Evolutionary conservation across 2,797 vertebrate species (phyloP).

Genomic region (Pangasius mekongensis): DNA sequence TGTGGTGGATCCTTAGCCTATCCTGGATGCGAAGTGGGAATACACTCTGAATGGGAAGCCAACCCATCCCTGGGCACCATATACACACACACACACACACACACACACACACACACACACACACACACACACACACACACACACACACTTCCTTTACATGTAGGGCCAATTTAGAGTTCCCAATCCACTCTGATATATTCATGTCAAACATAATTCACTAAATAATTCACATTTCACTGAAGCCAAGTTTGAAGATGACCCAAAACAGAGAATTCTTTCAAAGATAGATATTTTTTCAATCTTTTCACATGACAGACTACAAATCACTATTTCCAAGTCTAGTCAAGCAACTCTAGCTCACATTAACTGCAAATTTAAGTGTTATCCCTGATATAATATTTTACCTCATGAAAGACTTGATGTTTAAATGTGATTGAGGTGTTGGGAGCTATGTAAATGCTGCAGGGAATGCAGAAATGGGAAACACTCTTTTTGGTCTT

Average conservation of each 20-base stretch:
- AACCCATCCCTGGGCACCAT: neutral
- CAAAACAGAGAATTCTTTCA: neutral
- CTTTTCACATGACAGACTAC: neutral
- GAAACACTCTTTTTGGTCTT: neutral
- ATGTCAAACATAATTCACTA: neutral
- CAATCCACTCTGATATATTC: neutral
- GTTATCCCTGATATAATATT: neutral
- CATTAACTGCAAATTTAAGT: neutral
- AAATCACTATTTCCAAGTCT: neutral
- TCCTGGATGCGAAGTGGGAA: neutral
- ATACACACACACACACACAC: conserved; percentile 5
- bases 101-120: conserved; percentile 4
- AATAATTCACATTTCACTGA: neutral
- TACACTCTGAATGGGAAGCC: neutral
- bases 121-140: neutral
- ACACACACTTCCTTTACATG: neutral
- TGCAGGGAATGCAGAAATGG: neutral
- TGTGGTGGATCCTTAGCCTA: neutral
- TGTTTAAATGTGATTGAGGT: neutral
- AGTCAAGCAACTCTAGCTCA: neutral
- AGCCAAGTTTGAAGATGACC: neutral
- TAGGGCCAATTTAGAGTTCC: neutral
- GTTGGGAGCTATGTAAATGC: too few relatives aligned
- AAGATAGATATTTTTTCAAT: neutral
- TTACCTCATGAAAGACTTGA: neutral